Conservation (phyloP, 2,888 invertebrate genomes). For the Ennomos fuscantarius region DNA sequence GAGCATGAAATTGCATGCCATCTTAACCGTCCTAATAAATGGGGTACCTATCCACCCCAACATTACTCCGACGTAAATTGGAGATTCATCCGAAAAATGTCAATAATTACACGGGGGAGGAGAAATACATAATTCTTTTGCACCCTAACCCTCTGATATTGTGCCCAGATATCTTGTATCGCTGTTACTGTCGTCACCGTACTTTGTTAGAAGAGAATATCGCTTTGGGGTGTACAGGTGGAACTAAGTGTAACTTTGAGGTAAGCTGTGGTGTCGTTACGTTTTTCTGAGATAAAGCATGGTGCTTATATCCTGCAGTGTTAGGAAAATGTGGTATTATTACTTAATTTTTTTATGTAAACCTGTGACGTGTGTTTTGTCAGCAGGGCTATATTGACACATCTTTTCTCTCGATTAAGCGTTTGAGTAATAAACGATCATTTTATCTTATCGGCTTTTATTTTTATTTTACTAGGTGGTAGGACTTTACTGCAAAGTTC, state of each 20-base stretch:
- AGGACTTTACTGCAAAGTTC: no score
- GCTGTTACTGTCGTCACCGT: conserved; percentile 25
- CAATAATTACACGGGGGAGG: conserved; percentile 72
- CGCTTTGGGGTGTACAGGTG: conserved; percentile 26
- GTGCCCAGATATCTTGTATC: conserved; percentile 27
- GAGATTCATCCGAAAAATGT: conserved; percentile 68
- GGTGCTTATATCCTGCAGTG: neutral
- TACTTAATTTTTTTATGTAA: no score
- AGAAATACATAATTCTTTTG: conserved; percentile 52
- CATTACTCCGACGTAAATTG: conserved; percentile 53
- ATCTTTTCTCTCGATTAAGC: no score
- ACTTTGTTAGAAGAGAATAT: conserved; percentile 13
- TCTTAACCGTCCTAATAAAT: conserved; percentile 11
- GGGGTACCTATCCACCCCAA: conserved; percentile 20
- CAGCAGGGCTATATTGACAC: no score
- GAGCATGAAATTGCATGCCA: conserved; percentile 18
- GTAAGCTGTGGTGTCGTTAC: neutral
- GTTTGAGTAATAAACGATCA: no score
- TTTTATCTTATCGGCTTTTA: no score
- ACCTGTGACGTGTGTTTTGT: no score
- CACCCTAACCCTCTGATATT: conserved; percentile 53
- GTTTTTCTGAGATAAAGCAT: neutral
- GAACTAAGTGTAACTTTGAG: conserved; percentile 13
- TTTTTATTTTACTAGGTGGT: no score
- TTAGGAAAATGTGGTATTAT: no score